Evolutionary conservation across 2,888 invertebrate species (phyloP).

Genomic region (Synergus gifuensis): DNA sequence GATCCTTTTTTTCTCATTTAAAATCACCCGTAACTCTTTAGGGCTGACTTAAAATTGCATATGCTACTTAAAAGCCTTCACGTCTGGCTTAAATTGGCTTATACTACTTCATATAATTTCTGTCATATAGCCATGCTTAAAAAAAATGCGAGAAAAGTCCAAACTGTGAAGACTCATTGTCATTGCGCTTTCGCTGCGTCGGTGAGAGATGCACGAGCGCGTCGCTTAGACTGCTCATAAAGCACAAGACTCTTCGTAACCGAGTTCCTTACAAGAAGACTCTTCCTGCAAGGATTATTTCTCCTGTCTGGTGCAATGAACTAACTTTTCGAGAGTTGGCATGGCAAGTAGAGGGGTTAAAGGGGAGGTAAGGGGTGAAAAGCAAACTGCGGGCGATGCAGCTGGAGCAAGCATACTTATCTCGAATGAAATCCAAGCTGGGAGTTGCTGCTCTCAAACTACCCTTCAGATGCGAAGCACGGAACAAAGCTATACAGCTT

Average conservation of each 20-base stretch:
- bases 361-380: constrained; percentile 5
- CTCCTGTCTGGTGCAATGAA: constrained; percentile 48
- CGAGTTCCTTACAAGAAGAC: constrained; percentile 20
- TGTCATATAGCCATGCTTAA: neutral
- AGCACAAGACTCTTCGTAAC: neutral
- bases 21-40: no score
- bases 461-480: constrained; percentile 40
- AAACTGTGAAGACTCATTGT: neutral
- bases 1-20: no score
- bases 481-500: constrained; percentile 40
- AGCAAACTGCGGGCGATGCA: constrained; percentile 34
- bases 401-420: constrained; percentile 54
- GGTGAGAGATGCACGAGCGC: constrained; percentile 8
- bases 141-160: neutral
- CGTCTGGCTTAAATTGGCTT: no score
- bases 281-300: constrained; percentile 54
- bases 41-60: no score
- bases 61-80: no score
- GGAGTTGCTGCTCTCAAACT: constrained; percentile 28
- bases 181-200: neutral
- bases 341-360: constrained; percentile 42
- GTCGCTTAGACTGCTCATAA: neutral
- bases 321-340: constrained; percentile 54
- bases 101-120: no score
- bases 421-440: constrained; percentile 53